Evolutionary conservation across 2,888 invertebrate genomes (phyloP).

Genomic region (Epirrita christyi): DNA sequence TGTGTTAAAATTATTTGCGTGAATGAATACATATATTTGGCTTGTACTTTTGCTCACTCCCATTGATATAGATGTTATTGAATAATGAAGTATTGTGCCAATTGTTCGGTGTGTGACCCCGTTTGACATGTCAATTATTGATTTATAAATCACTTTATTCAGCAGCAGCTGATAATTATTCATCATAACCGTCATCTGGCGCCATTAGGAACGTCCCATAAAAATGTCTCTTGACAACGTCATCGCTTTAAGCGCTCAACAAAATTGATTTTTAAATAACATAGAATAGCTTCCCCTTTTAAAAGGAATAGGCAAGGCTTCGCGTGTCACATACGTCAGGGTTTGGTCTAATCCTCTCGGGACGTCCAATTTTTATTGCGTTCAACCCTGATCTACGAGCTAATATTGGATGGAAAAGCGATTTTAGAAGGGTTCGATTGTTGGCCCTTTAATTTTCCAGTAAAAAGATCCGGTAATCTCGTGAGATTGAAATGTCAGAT

Average conservation of each 20-base stretch:
- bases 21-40: conserved; percentile 64
- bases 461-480: conserved; percentile 30
- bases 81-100: conserved; percentile 63
- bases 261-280: conserved; percentile 78
- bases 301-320: conserved; percentile 72
- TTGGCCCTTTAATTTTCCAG: conserved; percentile 43
- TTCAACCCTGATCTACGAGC: conserved; percentile 74
- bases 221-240: conserved; percentile 47
- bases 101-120: conserved; percentile 69
- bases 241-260: conserved; percentile 56
- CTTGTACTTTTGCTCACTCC: conserved; percentile 52
- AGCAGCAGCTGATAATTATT: conserved; percentile 63
- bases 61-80: conserved; percentile 61
- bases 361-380: conserved; percentile 80
- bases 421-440: conserved; percentile 61
- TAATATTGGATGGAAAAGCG: conserved; percentile 74
- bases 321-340: conserved; percentile 79
- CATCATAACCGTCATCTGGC: conserved; percentile 50
- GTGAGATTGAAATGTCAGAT: conserved; percentile 32
- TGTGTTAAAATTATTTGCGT: conserved; percentile 79
- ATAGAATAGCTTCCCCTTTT: conserved; percentile 56
- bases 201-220: conserved; percentile 51
- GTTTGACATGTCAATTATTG: conserved; percentile 67
- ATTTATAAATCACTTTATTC: conserved; percentile 69
- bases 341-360: conserved; percentile 78